Evolutionary conservation across 2,113 vertebrate species (phyloP).

Genomic region (Psilopsiagon aymara): DNA sequence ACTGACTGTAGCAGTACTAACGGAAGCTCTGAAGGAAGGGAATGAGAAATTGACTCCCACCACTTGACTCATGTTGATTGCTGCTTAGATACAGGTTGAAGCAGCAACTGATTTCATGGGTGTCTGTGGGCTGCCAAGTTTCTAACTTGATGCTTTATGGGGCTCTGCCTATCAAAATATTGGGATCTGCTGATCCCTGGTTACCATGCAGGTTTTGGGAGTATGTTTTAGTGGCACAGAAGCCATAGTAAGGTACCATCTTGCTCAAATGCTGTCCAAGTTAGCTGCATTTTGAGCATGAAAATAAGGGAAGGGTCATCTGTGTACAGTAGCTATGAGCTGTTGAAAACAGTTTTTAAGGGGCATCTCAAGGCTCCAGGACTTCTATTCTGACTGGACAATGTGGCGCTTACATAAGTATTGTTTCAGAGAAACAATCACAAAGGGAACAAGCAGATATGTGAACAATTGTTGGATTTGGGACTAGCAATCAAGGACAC

Average conservation of each 20-base stretch:
- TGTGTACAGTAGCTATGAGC: neutral
- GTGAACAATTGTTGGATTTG: neutral
- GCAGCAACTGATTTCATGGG: neutral
- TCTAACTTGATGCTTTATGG: constrained; percentile 23
- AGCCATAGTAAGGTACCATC: neutral
- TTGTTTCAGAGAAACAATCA: neutral
- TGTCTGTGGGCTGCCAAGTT: neutral
- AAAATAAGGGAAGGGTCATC: neutral
- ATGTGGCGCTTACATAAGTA: neutral
- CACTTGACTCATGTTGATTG: constrained; percentile 13
- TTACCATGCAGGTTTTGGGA: neutral
- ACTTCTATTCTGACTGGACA: neutral
- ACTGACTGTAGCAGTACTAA: neutral
- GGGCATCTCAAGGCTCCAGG: neutral
- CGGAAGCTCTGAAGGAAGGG: constrained; percentile 43
- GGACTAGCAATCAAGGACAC: neutral
- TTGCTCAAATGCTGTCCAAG: neutral
- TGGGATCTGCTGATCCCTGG: constrained; percentile 8
- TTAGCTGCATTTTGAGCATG: neutral
- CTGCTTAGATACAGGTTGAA: constrained; percentile 44
- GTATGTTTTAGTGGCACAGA: neutral
- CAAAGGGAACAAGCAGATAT: neutral
- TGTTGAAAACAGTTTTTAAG: neutral
- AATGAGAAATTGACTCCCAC: constrained; percentile 50
- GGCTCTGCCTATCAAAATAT: constrained; percentile 54